A percentile compares a stretch with the other conserved stretches of the same genome.
Conservation (phyloP, 2,888 invertebrate species). For the Hartigia nigra region DNA sequence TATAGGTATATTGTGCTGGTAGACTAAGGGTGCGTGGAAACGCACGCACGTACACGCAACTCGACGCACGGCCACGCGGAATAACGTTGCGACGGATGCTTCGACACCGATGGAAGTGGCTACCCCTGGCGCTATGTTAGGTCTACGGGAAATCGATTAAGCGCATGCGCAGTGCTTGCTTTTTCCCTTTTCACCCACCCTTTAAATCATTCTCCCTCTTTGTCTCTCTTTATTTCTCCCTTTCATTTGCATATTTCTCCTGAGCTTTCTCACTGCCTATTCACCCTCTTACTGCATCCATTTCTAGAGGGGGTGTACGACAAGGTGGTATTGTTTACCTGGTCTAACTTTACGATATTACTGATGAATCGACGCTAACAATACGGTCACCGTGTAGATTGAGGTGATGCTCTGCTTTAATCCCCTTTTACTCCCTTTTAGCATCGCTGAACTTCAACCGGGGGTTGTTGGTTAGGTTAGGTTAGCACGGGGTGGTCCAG, state of each 20-base stretch:
- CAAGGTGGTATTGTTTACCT: background rate
- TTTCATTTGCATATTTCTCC: background rate
- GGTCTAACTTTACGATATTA: background rate
- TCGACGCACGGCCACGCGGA: background rate
- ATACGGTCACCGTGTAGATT: background rate
- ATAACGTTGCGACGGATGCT: background rate
- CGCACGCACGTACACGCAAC: background rate
- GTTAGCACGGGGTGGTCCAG: background rate
- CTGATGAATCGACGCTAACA: background rate
- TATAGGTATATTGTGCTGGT: background rate
- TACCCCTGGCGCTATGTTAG: background rate
- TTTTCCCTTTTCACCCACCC: background rate
- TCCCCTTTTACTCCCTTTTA: background rate
- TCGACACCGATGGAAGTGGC: background rate
- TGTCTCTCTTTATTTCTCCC: background rate
- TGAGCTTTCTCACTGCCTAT: background rate
- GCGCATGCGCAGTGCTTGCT: conserved; percentile 3
- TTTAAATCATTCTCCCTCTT: background rate
- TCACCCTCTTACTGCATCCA: background rate
- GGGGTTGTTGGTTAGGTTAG: background rate
- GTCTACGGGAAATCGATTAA: conserved; percentile 2
- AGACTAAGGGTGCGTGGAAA: background rate
- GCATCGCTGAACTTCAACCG: background rate
- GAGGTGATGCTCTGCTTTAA: background rate
- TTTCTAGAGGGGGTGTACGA: background rate